A percentile compares a stretch with the other conserved stretches of the same genome.
phyloP scores from a whole-genome alignment of 2,113 vertebrate species.

The Brachyhypopomus occidentalis region DNA sequence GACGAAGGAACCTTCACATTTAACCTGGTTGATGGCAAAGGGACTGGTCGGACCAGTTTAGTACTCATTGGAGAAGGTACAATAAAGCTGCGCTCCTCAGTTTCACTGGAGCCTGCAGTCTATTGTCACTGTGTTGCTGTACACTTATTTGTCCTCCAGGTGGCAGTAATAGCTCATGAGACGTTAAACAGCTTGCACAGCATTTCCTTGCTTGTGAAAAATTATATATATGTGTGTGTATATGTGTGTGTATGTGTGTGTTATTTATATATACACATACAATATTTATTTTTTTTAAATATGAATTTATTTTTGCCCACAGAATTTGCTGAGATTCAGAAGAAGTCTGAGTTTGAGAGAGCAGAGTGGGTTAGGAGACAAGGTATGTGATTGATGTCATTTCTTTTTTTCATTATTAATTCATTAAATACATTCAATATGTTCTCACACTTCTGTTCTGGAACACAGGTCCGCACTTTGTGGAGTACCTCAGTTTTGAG shows the following conservation, averaged over 20 bases:
- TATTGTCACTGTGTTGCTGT: constrained; percentile 48
- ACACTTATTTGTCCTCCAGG: constrained; percentile 56
- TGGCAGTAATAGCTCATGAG: constrained; percentile 64
- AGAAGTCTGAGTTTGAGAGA: constrained; percentile 92
- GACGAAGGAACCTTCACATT: constrained; percentile 98
- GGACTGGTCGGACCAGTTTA: constrained; percentile 90
- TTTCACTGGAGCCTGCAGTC: neutral
- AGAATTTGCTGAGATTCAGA: constrained; percentile 94
- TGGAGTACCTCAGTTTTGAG: constrained; percentile 90
- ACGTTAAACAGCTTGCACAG: constrained; percentile 18
- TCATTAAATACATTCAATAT: too few species aligned
- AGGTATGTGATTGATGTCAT: constrained; percentile 72
- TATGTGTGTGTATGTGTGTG: too few species aligned
- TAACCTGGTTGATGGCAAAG: constrained; percentile 93
- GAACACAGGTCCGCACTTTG: constrained; percentile 92
- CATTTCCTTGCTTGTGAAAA: neutral
- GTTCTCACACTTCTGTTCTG: constrained; percentile 35
- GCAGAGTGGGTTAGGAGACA: constrained; percentile 97
- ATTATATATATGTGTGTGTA: too few species aligned
- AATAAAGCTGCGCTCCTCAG: neutral
- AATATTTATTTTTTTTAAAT: neutral
- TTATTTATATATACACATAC: too few species aligned
- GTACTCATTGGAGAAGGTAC: constrained; percentile 95
- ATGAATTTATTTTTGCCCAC: constrained; percentile 33
- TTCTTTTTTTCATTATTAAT: too few species aligned